A percentile compares a stretch with the other conserved stretches of the same genome.
Evolutionary conservation across 2,113 vertebrate genomes (phyloP).

Genomic region (Ptychochromis oligacanthus): DNA sequence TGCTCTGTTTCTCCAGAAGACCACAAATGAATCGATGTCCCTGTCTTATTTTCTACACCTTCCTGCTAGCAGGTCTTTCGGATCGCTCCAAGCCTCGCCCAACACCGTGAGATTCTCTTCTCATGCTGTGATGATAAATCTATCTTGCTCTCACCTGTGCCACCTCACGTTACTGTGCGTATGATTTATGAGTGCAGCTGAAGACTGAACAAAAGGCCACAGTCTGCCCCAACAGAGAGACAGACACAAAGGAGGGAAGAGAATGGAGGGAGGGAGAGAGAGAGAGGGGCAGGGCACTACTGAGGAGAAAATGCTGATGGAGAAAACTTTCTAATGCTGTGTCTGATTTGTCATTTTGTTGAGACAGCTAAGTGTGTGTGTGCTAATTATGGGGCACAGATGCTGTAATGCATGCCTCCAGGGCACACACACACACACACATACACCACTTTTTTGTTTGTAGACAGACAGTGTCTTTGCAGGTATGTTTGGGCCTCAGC

Average conservation of each 20-base stretch:
- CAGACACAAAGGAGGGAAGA: conserved; percentile 15
- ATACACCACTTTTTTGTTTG: conserved; percentile 3
- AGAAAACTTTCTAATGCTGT: conserved; percentile 48
- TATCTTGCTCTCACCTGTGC: conserved; percentile 58
- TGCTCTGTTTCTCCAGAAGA: conserved; percentile 1
- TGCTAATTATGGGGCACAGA: conserved; percentile 46
- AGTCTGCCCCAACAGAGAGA: conserved; percentile 26
- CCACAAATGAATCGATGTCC: conserved; percentile 33
- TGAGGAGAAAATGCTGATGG: conserved; percentile 45
- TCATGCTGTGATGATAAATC: conserved; percentile 64
- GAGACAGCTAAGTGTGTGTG: conserved; percentile 46
- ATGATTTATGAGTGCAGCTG: conserved; percentile 71
- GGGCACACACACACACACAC: neutral
- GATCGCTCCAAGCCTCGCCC: conserved; percentile 31
- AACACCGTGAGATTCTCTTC: conserved; percentile 20
- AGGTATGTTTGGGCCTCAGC: conserved; percentile 32
- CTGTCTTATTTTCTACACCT: conserved; percentile 16
- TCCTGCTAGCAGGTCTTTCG: conserved; percentile 8
- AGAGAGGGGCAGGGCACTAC: neutral
- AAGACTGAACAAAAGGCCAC: conserved; percentile 63
- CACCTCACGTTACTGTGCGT: conserved; percentile 30
- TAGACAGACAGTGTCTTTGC: conserved; percentile 32
- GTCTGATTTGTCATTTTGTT: conserved; percentile 46
- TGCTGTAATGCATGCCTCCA: conserved; percentile 17
- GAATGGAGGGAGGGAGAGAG: fast-evolving